These are phyloP conservation scores for Muscicapa adusta DNA, from an alignment of 2,113 vertebrate genomes.

Conservation along the genomic window DNA sequence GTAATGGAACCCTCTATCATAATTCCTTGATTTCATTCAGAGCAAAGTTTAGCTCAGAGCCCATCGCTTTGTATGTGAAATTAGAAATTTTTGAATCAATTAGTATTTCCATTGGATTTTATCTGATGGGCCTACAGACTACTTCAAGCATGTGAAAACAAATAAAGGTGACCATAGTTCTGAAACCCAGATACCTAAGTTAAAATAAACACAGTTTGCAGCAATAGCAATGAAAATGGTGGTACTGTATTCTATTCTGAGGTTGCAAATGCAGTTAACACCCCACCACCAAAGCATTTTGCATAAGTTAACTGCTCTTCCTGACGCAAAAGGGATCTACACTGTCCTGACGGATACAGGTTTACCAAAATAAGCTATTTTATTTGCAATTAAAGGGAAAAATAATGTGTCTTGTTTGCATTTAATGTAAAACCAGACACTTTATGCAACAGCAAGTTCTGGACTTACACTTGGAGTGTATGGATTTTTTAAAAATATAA, in stretches of 20 bases:
- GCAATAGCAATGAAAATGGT: not conserved
- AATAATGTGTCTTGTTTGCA: not conserved
- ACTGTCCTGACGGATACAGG: not conserved
- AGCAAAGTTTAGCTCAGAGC: not conserved
- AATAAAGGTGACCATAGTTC: not conserved
- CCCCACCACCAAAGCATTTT: rapidly evolving
- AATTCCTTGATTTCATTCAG: not conserved
- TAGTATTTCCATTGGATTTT: not conserved
- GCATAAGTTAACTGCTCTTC: not conserved
- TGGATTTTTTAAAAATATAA: not conserved
- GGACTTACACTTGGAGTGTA: not conserved
- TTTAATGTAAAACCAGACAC: not conserved
- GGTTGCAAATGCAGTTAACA: not conserved
- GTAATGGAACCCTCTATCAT: not conserved
- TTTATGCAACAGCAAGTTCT: not conserved
- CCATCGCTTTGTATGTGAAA: not conserved
- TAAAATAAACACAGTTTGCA: not conserved
- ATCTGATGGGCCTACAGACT: not conserved
- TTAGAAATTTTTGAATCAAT: not conserved
- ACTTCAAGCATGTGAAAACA: not conserved
- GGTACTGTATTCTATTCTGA: not conserved
- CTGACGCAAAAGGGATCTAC: not conserved
- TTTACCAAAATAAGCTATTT: not conserved
- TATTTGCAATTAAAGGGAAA: not conserved
- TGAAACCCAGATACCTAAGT: not conserved